Conservation (phyloP, 2,797 vertebrate genomes). For the Periparus ater region DNA sequence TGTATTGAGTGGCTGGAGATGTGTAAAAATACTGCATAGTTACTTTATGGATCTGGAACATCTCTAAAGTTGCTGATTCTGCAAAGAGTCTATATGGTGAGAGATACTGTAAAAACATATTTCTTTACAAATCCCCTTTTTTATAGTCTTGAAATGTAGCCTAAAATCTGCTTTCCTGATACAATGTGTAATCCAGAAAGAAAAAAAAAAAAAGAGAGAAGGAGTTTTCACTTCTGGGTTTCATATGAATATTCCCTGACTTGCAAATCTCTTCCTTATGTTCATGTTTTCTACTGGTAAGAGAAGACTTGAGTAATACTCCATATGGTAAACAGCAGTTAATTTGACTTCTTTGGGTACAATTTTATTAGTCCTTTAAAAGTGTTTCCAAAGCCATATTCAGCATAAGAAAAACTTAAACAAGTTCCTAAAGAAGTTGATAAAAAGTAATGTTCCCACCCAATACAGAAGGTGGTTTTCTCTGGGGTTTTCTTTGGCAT, state of each 20-base stretch:
- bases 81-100: neutral
- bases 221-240: neutral
- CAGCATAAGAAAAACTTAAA: neutral
- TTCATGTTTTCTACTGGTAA: slow-evolving; percentile 17
- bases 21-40: neutral
- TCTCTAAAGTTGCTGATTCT: neutral
- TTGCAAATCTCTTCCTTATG: slow-evolving; percentile 33
- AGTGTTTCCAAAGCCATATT: neutral
- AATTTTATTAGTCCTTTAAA: slow-evolving; percentile 15
- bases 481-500: neutral
- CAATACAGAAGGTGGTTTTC: neutral
- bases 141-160: neutral
- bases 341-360: neutral
- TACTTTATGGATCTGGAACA: neutral
- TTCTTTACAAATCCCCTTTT: neutral
- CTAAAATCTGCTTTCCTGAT: slow-evolving; percentile 7
- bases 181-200: neutral
- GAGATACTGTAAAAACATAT: neutral
- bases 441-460: neutral
- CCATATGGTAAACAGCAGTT: slow-evolving; percentile 53
- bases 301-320: slow-evolving; percentile 45
- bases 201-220: neutral
- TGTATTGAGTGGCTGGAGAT: neutral
- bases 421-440: neutral
- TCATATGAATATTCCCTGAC: neutral